phyloP scores from a whole-genome alignment of 2,797 vertebrate genomes.

The Euthynnus affinis region DNA sequence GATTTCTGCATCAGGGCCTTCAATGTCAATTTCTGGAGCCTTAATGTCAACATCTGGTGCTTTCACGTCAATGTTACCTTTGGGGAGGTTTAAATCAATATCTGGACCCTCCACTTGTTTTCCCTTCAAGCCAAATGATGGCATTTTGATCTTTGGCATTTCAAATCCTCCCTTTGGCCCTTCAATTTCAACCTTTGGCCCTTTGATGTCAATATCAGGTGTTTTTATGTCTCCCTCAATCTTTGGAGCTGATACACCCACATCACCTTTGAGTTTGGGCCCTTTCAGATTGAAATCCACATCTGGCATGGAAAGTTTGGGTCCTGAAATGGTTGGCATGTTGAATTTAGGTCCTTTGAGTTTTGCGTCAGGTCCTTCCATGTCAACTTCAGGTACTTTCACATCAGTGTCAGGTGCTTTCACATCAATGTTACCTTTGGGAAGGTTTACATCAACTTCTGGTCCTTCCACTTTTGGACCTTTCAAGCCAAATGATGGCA shows the following conservation, averaged over 20 bases:
- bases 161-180: background rate
- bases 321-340: slow-evolving; percentile 8
- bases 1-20: slow-evolving; percentile 9
- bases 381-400: background rate
- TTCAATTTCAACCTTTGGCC: slow-evolving; percentile 9
- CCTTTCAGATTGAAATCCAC: slow-evolving; percentile 15
- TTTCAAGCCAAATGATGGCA: slow-evolving; percentile 42
- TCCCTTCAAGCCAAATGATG: background rate
- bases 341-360: slow-evolving; percentile 22
- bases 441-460: slow-evolving; percentile 15
- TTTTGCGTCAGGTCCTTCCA: slow-evolving; percentile 17
- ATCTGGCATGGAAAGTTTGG: slow-evolving; percentile 38
- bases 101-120: background rate
- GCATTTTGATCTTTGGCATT: slow-evolving; percentile 26
- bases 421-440: slow-evolving; percentile 12
- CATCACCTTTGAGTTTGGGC: slow-evolving; percentile 29
- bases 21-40: slow-evolving; percentile 12
- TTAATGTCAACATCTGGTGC: slow-evolving; percentile 21
- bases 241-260: slow-evolving; percentile 69
- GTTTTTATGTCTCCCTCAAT: slow-evolving; percentile 48
- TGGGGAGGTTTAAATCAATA: background rate
- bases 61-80: background rate
- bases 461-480: slow-evolving; percentile 25
- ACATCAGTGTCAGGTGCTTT: slow-evolving; percentile 21
- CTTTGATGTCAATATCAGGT: slow-evolving; percentile 1